These are phyloP conservation scores for Pseudorectes ferrugineus DNA, from an alignment of 2,113 vertebrate genomes.

Conservation along the genomic window DNA sequence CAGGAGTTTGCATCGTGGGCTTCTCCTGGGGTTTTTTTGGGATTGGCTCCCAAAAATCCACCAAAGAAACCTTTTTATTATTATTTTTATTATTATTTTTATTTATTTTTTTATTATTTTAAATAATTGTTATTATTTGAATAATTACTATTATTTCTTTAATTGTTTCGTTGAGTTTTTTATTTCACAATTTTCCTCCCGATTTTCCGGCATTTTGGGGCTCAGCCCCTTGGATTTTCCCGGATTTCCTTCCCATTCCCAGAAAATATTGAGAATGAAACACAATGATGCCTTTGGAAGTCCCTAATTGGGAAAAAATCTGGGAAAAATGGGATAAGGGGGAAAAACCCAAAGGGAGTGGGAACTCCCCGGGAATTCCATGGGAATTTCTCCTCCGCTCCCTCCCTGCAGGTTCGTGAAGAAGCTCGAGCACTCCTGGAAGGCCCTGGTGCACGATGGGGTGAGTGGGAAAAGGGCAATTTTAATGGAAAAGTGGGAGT, in stretches of 20 bases:
- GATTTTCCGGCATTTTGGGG: background rate
- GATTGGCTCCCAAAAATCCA: background rate
- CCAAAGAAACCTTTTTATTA: too few relatives aligned
- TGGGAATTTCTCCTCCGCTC: fast-evolving
- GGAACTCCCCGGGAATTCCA: background rate
- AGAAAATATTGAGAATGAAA: background rate
- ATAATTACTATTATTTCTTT: background rate
- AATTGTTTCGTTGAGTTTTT: too few relatives aligned
- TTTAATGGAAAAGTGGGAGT: background rate
- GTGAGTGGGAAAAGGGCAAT: background rate
- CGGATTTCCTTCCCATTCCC: background rate
- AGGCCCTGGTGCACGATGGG: background rate
- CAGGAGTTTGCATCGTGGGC: too few relatives aligned
- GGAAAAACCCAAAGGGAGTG: too few relatives aligned
- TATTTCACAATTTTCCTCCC: background rate
- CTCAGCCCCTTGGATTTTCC: background rate
- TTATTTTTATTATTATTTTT: too few relatives aligned
- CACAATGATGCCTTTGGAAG: background rate
- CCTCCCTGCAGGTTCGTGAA: background rate
- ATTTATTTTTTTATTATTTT: too few relatives aligned
- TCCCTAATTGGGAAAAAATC: background rate
- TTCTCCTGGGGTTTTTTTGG: background rate
- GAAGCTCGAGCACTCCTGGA: background rate
- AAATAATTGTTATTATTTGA: too few relatives aligned
- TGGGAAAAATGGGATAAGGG: background rate